Percentiles rank a stretch among this genome's conserved stretches.
Conservation (phyloP, 1,140 invertebrate genomes). For the Euborellia annulipes region DNA sequence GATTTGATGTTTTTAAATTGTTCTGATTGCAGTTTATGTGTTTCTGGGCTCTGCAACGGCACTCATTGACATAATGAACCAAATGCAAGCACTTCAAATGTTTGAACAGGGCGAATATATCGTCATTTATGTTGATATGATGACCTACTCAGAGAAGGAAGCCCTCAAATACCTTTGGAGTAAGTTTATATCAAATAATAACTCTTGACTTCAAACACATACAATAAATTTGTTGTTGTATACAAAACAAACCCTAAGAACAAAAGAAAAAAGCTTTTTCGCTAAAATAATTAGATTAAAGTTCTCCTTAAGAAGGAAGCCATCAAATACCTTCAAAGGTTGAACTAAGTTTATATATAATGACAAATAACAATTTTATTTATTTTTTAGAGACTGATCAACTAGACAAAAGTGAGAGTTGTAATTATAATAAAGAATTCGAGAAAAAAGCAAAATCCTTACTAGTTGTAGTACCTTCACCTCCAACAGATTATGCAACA, state of each 20-base stretch:
- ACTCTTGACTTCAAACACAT: too few species aligned
- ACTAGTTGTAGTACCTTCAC: conserved; percentile 69
- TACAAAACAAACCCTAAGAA: too few species aligned
- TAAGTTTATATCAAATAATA: too few species aligned
- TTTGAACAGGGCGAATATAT: conserved; percentile 87
- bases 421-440: conserved; percentile 35
- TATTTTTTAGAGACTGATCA: conserved; percentile 2
- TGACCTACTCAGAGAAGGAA: conserved; percentile 60
- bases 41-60: conserved; percentile 67
- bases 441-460: conserved; percentile 57
- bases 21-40: conserved; percentile 70
- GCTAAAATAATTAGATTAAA: too few species aligned
- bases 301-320: too few species aligned
- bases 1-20: conserved; percentile 12
- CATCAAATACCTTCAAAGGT: too few species aligned
- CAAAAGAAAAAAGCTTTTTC: too few species aligned
- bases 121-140: conserved; percentile 86
- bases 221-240: too few species aligned
- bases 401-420: conserved; percentile 5
- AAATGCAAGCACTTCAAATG: conserved; percentile 71
- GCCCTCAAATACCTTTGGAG: conserved; percentile 77
- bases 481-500: conserved; percentile 51
- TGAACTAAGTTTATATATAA: too few species aligned
- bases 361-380: too few species aligned
- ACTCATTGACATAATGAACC: conserved; percentile 76